Conservation (phyloP, 1,140 invertebrate genomes). For the Brachionus sp. region DNA sequence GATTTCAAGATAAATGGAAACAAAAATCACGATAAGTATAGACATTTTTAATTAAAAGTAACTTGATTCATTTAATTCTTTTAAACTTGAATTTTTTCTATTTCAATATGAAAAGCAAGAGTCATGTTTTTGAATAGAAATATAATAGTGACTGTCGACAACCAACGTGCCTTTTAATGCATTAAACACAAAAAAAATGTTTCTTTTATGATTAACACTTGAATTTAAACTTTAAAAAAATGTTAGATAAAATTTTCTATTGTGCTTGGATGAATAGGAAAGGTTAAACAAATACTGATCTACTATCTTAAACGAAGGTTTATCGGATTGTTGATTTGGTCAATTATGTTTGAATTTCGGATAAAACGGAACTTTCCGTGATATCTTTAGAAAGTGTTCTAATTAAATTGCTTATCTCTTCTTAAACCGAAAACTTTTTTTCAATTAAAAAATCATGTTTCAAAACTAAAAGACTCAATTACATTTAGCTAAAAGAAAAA, state of each 20-base stretch:
- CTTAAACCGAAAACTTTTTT: neutral
- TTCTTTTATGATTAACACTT: constrained; percentile 26
- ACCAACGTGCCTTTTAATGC: neutral
- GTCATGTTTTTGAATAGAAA: constrained; percentile 10
- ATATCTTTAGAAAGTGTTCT: neutral
- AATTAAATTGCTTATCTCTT: neutral
- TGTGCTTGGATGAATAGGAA: neutral
- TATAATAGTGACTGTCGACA: neutral
- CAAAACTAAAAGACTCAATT: neutral
- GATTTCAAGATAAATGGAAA: neutral
- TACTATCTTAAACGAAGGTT: neutral
- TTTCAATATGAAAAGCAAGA: neutral
- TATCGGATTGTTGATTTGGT: neutral
- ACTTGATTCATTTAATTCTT: constrained; percentile 4
- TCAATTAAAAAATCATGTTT: neutral
- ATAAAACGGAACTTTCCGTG: constrained; percentile 4
- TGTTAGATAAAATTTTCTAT: constrained; percentile 10
- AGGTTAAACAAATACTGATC: constrained; percentile 2
- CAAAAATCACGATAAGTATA: neutral
- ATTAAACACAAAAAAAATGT: neutral
- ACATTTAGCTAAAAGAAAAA: too few relatives aligned
- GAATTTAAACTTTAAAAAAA: constrained; percentile 32
- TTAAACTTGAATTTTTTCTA: constrained; percentile 9
- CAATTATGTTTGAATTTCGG: neutral
- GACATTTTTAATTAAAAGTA: constrained; percentile 14